A percentile compares a stretch with the other conserved stretches of the same genome.
Evolutionary conservation across 2,888 invertebrate species (phyloP).

Genomic region (Parnassius glacialis): DNA sequence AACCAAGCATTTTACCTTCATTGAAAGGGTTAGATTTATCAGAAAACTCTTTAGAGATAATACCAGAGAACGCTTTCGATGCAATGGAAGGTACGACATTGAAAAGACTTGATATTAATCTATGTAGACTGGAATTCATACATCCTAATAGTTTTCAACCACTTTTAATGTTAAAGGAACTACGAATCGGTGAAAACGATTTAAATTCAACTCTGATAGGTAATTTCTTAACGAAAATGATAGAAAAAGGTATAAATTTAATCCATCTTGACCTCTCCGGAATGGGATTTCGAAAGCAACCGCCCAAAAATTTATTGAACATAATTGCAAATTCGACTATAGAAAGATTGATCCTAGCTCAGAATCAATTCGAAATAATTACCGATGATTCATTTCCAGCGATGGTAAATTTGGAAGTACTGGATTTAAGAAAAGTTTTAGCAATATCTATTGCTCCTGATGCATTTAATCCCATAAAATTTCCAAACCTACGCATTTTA

Average conservation of each 20-base stretch:
- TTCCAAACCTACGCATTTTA: slow-evolving; percentile 77
- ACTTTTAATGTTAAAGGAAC: slow-evolving; percentile 61
- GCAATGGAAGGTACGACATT: slow-evolving; percentile 68
- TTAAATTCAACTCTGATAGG: slow-evolving; percentile 66
- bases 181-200: slow-evolving; percentile 79
- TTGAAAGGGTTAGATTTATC: slow-evolving; percentile 72
- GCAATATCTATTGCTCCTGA: slow-evolving; percentile 68
- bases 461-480: slow-evolving; percentile 65
- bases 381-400: slow-evolving; percentile 71
- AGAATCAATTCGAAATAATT: slow-evolving; percentile 81
- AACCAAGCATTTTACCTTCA: slow-evolving; percentile 63
- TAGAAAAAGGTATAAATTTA: slow-evolving; percentile 60
- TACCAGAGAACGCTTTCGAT: slow-evolving; percentile 65
- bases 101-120: slow-evolving; percentile 67
- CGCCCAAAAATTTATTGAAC: slow-evolving; percentile 68
- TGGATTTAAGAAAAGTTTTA: slow-evolving; percentile 79
- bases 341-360: slow-evolving; percentile 65
- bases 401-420: slow-evolving; percentile 76
- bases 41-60: slow-evolving; percentile 73
- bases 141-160: slow-evolving; percentile 73
- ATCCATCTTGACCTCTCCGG: slow-evolving; percentile 71
- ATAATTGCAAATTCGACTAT: slow-evolving; percentile 76
- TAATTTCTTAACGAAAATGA: slow-evolving; percentile 58
- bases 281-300: slow-evolving; percentile 75
- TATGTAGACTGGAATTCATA: slow-evolving; percentile 78